Percentiles rank a stretch among this genome's conserved stretches.
Conservation (phyloP, 2,888 invertebrate species). For the Himalopsyche japonica region DNA sequence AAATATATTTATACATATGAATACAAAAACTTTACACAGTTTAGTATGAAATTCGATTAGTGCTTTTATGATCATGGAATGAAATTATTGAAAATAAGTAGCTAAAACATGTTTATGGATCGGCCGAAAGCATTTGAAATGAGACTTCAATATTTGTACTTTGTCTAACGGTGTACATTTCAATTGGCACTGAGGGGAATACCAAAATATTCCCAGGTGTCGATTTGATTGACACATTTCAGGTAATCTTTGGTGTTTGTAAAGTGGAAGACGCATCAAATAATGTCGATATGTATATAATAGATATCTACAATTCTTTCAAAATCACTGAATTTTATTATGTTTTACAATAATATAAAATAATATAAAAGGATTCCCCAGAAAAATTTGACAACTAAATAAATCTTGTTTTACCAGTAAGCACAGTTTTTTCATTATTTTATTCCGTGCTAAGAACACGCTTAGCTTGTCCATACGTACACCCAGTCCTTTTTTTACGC, state of each 20-base stretch:
- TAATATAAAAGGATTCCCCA: not conserved
- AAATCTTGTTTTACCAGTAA: too few species aligned
- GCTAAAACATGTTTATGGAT: not conserved
- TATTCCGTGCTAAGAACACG: too few species aligned
- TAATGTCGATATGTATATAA: not conserved
- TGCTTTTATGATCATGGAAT: too few species aligned
- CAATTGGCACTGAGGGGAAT: not conserved
- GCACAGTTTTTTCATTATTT: too few species aligned
- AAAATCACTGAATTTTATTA: not conserved
- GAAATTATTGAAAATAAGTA: not conserved
- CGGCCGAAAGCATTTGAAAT: not conserved
- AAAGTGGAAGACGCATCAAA: not conserved
- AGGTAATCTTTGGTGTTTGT: not conserved
- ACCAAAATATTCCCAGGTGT: conserved; percentile 41
- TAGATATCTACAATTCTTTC: not conserved
- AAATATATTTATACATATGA: too few species aligned
- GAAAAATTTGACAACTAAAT: too few species aligned
- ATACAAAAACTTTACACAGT: too few species aligned
- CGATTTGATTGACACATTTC: conserved; percentile 42
- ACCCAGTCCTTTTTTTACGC: too few species aligned
- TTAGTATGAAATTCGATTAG: too few species aligned
- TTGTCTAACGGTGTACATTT: not conserved
- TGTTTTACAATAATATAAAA: not conserved
- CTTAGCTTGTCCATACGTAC: too few species aligned
- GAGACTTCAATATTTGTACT: not conserved